A percentile compares a stretch with the other conserved stretches of the same genome.
Evolutionary conservation across 2,888 invertebrate genomes (phyloP).

Genomic region (Leptura quadrifasciata): DNA sequence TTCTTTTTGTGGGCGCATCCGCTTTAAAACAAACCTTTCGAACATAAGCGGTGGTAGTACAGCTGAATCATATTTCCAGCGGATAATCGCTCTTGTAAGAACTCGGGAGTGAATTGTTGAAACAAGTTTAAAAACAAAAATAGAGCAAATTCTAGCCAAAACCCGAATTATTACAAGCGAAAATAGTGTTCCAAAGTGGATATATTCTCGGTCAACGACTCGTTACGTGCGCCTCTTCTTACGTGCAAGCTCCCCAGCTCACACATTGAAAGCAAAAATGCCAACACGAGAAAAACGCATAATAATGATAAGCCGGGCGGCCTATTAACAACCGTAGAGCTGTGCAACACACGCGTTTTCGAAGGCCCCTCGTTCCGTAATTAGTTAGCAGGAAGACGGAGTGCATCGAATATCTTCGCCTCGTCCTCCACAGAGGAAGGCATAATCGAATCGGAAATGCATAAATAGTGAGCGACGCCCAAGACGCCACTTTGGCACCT

Average conservation of each 20-base stretch:
- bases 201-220: slow-evolving; percentile 56
- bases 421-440: slow-evolving; percentile 25
- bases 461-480: slow-evolving; percentile 63
- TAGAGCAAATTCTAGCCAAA: slow-evolving; percentile 15
- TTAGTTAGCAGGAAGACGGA: slow-evolving; percentile 29
- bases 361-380: not conserved
- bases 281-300: slow-evolving; percentile 52
- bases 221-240: slow-evolving; percentile 55
- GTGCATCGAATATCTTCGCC: slow-evolving; percentile 15
- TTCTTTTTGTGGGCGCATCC: too few relatives aligned
- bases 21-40: too few relatives aligned
- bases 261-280: slow-evolving; percentile 53
- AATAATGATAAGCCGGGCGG: slow-evolving; percentile 43
- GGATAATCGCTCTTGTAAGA: not conserved
- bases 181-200: slow-evolving; percentile 37
- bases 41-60: too few relatives aligned
- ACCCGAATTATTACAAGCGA: slow-evolving; percentile 20
- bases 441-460: slow-evolving; percentile 49
- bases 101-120: not conserved
- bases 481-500: slow-evolving; percentile 63
- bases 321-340: slow-evolving; percentile 17
- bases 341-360: slow-evolving; percentile 13
- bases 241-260: slow-evolving; percentile 49
- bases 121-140: not conserved
- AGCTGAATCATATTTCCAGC: not conserved